Conservation (phyloP, 2,797 vertebrate genomes). For the Paratrypauchen microcephalus region DNA sequence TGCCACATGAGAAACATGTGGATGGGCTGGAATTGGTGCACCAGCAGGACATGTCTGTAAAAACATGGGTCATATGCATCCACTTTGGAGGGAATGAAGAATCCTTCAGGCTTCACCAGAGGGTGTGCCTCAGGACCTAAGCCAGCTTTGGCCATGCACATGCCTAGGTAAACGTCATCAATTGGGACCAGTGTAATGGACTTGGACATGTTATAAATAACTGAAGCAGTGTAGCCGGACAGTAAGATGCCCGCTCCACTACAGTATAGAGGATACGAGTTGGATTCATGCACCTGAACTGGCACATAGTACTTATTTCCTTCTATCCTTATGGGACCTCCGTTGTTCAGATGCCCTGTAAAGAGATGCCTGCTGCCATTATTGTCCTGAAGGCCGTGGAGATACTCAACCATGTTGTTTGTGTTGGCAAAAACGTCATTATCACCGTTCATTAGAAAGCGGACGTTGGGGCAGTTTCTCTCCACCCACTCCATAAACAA, state of each 20-base stretch:
- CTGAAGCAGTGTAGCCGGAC: slow-evolving; percentile 74
- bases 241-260: slow-evolving; percentile 81
- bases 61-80: slow-evolving; percentile 77
- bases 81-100: slow-evolving; percentile 55
- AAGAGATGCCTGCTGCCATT: slow-evolving; percentile 74
- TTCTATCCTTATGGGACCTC: slow-evolving; percentile 67
- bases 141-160: slow-evolving; percentile 80
- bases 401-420: slow-evolving; percentile 76
- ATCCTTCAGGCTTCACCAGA: slow-evolving; percentile 73
- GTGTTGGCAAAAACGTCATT: slow-evolving; percentile 86
- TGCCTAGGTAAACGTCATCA: slow-evolving; percentile 86
- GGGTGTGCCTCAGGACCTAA: slow-evolving; percentile 74
- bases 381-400: slow-evolving; percentile 41
- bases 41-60: slow-evolving; percentile 81
- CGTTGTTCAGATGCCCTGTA: slow-evolving; percentile 69
- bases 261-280: slow-evolving; percentile 77
- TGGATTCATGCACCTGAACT: slow-evolving; percentile 64
- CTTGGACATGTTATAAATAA: slow-evolving; percentile 66
- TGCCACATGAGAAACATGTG: slow-evolving; percentile 82
- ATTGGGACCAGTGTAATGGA: slow-evolving; percentile 78
- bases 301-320: slow-evolving; percentile 86
- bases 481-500: slow-evolving; percentile 85
- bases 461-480: slow-evolving; percentile 62
- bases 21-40: slow-evolving; percentile 80
- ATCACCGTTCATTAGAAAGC: slow-evolving; percentile 83